These are phyloP conservation scores for Chrysaora quinquecirrha DNA, from an alignment of 30 jellyfish, hydroid and myxozoan species.

Conservation along the genomic window DNA sequence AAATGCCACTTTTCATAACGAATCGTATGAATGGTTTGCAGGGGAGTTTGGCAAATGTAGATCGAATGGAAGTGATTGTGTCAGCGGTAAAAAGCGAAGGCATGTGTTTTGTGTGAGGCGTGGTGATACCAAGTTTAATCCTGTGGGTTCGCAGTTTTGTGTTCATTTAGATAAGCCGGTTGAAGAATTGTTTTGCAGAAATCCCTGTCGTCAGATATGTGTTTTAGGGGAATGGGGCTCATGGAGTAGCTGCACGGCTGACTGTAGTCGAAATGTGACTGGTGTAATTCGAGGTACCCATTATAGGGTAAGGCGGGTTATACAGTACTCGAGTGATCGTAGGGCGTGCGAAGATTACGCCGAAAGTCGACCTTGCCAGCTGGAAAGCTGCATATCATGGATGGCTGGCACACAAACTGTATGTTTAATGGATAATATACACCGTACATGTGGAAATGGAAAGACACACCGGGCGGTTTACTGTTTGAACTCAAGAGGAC, in stretches of 20 bases:
- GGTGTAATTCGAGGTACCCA: constrained; percentile 66
- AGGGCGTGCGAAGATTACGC: constrained; percentile 70
- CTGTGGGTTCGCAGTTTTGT: constrained; percentile 58
- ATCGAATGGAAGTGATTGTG: constrained; percentile 34
- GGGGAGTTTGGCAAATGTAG: constrained; percentile 40
- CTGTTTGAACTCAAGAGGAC: constrained; percentile 72
- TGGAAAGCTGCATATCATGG: constrained; percentile 63
- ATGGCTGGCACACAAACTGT: constrained; percentile 57
- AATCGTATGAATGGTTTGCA: constrained; percentile 46
- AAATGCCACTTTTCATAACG: not conserved
- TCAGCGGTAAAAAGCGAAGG: constrained; percentile 50
- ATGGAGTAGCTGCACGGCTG: constrained; percentile 78
- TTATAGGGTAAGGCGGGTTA: constrained; percentile 59
- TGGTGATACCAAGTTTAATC: constrained; percentile 42
- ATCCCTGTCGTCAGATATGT: constrained; percentile 40
- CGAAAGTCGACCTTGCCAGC: constrained; percentile 70
- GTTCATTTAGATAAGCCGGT: constrained; percentile 49
- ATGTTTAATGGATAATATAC: constrained; percentile 57
- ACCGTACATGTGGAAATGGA: constrained; percentile 74
- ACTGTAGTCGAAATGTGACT: constrained; percentile 17
- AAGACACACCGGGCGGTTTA: constrained; percentile 66
- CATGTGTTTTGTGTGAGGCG: constrained; percentile 66
- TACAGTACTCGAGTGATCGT: constrained; percentile 60
- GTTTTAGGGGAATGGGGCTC: constrained; percentile 73
- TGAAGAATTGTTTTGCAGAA: constrained; percentile 41